Percentiles rank a stretch among this genome's conserved stretches.
phyloP scores from a whole-genome alignment of 2,888 invertebrate genomes.

The Phrixothrix hirtus region DNA sequence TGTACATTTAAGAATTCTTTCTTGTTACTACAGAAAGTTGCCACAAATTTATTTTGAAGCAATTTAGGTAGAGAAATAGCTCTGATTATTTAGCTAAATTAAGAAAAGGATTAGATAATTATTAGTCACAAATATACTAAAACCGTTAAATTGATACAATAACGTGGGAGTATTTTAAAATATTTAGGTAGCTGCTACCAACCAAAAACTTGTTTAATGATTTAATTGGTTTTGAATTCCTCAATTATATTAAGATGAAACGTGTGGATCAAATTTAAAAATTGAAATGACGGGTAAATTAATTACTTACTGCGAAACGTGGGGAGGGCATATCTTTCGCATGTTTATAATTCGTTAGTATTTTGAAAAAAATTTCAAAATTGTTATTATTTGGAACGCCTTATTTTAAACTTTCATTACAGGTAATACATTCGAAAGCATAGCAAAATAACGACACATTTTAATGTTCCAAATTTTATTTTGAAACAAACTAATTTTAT shows the following conservation, averaged over 20 bases:
- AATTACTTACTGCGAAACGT: not conserved
- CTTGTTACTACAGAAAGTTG: constrained; percentile 12
- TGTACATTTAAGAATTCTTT: constrained; percentile 5
- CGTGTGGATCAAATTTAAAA: constrained; percentile 3
- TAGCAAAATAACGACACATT: no score
- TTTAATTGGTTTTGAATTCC: constrained; percentile 10
- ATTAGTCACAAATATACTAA: constrained; percentile 6
- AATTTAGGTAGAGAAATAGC: no score
- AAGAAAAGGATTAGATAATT: not conserved
- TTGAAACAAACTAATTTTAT: no score
- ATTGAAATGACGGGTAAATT: not conserved
- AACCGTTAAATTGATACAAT: constrained; percentile 9
- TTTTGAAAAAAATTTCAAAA: no score
- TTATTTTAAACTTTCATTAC: no score
- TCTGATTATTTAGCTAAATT: no score
- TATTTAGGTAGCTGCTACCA: constrained; percentile 6
- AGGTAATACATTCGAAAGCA: no score
- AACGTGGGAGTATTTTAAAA: constrained; percentile 2
- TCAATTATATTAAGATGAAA: constrained; percentile 1
- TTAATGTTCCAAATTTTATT: no score
- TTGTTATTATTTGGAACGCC: no score
- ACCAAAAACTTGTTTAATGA: constrained; percentile 8
- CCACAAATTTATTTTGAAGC: no score
- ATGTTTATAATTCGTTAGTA: no score
- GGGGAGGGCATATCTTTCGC: no score